Base-by-base conservation (phyloP, 2,797 vertebrate genomes). In the Dendrocincla tyrannina region DNA sequence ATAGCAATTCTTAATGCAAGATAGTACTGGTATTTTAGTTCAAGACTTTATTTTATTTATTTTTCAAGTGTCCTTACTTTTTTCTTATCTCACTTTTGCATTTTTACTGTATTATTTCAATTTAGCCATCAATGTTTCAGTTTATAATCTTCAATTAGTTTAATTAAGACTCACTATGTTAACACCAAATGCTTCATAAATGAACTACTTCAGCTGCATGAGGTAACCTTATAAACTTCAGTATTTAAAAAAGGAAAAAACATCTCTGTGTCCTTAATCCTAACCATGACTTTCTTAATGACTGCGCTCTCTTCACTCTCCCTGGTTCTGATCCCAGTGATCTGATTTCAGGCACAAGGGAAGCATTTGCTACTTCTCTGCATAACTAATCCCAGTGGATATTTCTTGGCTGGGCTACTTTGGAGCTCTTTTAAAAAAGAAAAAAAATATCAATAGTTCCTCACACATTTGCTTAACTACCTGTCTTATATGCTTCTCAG, bases 281-380 rank as follows among this genome's bases (percentile, higher is more conserved):
- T 70, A 80, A 74, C 42, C 18, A 27, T 50, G 47, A 64, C 46
- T 78, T 83, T 67, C 27, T 63, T 72, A 89, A 77, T 35, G 37
- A 75, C n/a, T 64, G 9, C 30, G 52, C 50, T 88, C 25, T 66
- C 75, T 69, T 60, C 11, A 88, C 28, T 83, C 72, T 81, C 55
- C 27, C 50, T 76, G 20, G 20, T 70, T 87, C 64, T 83, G 47
- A 83, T 69, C 39, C 37, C 39, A 42, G 91, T 39, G 44, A 85
- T 83, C 39, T 70, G 69, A 68, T 77, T 94, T 91, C 73, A 83
- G 44, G 42, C 72, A 88, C 30, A 93, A 84, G 42, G 91, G 35
- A 88, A 83, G 32, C 58, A 80, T 78, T 85, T 95, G 68, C 66
- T 77, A n/a, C 82, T 95, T 89, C 68, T 68, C 82, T 46, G 41